A percentile compares a stretch with the other conserved stretches of the same genome.
Evolutionary conservation across 2,888 invertebrate species (phyloP).

Genomic region (Athetis lepigone): DNA sequence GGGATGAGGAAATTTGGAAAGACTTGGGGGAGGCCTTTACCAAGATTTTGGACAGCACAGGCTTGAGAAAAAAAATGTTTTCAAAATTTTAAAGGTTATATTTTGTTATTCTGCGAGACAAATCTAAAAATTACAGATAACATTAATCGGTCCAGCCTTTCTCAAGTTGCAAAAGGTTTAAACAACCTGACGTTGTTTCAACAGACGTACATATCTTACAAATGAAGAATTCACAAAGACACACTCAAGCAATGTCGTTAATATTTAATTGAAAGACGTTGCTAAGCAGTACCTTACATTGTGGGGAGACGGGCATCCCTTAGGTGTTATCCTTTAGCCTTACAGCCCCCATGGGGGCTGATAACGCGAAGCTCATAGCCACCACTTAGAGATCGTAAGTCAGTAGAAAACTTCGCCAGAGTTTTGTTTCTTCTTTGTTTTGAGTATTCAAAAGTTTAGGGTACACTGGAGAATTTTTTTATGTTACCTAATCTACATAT

Average conservation of each 20-base stretch:
- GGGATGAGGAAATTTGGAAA: no score
- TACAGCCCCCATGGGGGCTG: slow-evolving; percentile 45
- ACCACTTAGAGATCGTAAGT: slow-evolving; percentile 46
- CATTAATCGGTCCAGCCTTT: no score
- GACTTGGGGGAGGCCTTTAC: no score
- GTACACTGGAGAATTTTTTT: slow-evolving; percentile 5
- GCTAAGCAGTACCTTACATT: slow-evolving; percentile 30
- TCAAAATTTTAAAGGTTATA: no score
- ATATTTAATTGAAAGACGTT: slow-evolving; percentile 45
- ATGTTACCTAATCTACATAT: no score
- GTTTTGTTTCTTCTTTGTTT: slow-evolving; percentile 29
- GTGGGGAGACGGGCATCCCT: slow-evolving; percentile 29
- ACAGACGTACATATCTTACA: no score
- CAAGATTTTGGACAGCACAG: no score
- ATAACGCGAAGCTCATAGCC: slow-evolving; percentile 48
- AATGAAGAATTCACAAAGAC: slow-evolving; percentile 3
- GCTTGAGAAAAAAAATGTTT: no score
- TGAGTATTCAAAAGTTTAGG: background rate
- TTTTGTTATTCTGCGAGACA: no score
- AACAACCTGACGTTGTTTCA: no score
- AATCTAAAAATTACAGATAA: no score
- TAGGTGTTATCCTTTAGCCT: slow-evolving; percentile 46
- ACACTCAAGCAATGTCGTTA: slow-evolving; percentile 20
- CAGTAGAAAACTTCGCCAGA: slow-evolving; percentile 20
- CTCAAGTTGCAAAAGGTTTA: no score